These are phyloP conservation scores for Columba guinea DNA, from an alignment of 2,797 vertebrate species.

Conservation along the genomic window DNA sequence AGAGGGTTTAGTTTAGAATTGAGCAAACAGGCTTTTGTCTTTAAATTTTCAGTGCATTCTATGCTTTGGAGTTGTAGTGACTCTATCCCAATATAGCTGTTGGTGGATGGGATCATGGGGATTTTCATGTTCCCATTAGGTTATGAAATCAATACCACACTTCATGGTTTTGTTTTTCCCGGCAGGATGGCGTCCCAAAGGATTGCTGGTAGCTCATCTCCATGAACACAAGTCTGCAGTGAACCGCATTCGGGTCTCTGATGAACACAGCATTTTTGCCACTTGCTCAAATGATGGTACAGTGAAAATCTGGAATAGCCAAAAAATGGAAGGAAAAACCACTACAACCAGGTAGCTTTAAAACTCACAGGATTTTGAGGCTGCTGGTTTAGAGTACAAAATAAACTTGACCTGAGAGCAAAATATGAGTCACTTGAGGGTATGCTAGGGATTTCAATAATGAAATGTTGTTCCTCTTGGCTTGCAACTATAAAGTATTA, in stretches of 20 bases:
- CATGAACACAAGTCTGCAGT: slow-evolving; percentile 96
- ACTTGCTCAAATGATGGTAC: slow-evolving; percentile 97
- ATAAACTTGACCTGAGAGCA: not conserved
- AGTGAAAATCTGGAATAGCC: slow-evolving; percentile 98
- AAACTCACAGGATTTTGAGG: not conserved
- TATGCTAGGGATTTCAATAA: not conserved
- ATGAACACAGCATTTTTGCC: slow-evolving; percentile 96
- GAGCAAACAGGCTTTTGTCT: not conserved
- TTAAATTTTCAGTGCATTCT: not conserved
- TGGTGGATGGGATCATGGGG: not conserved
- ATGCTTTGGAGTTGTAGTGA: not conserved
- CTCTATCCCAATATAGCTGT: not conserved
- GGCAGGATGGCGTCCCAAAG: slow-evolving; percentile 95
- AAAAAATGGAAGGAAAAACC: slow-evolving; percentile 99
- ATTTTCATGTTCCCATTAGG: not conserved
- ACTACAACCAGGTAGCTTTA: slow-evolving; percentile 90
- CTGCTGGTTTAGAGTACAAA: not conserved
- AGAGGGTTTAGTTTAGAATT: not conserved
- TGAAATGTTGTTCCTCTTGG: not conserved
- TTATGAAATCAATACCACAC: not conserved
- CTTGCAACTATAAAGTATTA: not conserved
- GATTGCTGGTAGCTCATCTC: slow-evolving; percentile 93
- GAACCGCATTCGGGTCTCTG: slow-evolving; percentile 93
- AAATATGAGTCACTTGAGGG: not conserved
- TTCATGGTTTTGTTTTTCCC: not conserved